A percentile compares a stretch with the other conserved stretches of the same genome.
These are phyloP conservation scores for Melanotaenia pygmaea DNA, from an alignment of 2,797 vertebrate species.

Conservation along the genomic window DNA sequence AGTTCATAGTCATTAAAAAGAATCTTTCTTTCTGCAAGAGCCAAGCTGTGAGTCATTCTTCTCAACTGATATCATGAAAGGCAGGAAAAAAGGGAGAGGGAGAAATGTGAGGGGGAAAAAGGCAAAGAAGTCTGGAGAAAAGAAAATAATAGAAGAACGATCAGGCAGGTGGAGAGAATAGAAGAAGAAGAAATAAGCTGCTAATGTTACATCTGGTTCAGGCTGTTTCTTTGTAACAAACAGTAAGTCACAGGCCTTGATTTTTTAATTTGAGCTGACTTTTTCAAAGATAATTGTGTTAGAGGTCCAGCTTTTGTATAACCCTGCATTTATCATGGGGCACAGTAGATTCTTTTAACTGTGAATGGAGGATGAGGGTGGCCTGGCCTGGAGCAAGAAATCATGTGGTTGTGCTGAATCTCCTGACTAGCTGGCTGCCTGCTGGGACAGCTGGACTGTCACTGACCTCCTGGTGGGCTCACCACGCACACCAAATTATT, in stretches of 20 bases:
- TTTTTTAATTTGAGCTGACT: constrained; percentile 34
- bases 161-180: constrained; percentile 25
- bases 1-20: constrained; percentile 67
- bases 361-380: constrained; percentile 21
- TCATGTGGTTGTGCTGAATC: constrained; percentile 53
- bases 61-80: constrained; percentile 53
- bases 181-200: not conserved
- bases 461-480: constrained; percentile 55
- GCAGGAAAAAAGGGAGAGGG: not conserved
- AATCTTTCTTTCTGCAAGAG: constrained; percentile 64
- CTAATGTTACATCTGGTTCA: constrained; percentile 21
- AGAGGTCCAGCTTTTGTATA: constrained; percentile 18
- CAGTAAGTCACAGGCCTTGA: constrained; percentile 32
- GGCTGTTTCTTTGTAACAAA: constrained; percentile 34
- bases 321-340: constrained; percentile 22
- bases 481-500: constrained; percentile 48
- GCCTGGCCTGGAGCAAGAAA: constrained; percentile 30
- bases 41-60: constrained; percentile 65
- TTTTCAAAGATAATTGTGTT: constrained; percentile 17
- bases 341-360: constrained; percentile 31
- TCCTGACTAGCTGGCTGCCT: constrained; percentile 72
- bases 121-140: constrained; percentile 10
- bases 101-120: not conserved
- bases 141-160: constrained; percentile 22
- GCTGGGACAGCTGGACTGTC: constrained; percentile 57